phyloP scores from a whole-genome alignment of 2,888 invertebrate genomes.

The Dicyrtoma fusca region DNA sequence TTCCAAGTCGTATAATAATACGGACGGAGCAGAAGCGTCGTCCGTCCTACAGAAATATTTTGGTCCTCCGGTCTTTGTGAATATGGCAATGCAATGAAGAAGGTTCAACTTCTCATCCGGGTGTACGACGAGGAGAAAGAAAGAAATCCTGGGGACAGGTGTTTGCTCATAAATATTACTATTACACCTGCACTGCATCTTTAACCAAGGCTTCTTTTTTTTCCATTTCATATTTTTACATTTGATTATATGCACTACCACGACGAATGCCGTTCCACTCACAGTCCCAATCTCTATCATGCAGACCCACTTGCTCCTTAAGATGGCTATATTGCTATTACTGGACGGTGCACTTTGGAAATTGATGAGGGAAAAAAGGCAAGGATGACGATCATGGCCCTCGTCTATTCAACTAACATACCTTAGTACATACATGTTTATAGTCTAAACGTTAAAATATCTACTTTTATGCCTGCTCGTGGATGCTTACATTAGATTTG shows the following conservation, averaged over 20 bases:
- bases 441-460: too few relatives aligned
- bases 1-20: too few relatives aligned
- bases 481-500: too few relatives aligned
- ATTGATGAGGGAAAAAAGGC: background rate
- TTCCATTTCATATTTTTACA: constrained; percentile 6
- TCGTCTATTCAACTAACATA: too few relatives aligned
- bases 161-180: constrained; percentile 56
- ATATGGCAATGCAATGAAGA: background rate
- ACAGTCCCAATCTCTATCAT: too few relatives aligned
- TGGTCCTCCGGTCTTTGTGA: constrained; percentile 34
- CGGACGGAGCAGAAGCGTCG: too few relatives aligned
- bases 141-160: constrained; percentile 51
- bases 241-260: constrained; percentile 5
- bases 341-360: background rate
- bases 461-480: too few relatives aligned
- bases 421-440: background rate
- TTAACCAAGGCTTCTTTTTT: constrained; percentile 29
- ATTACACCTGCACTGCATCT: constrained; percentile 49
- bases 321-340: background rate
- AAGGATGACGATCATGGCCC: too few relatives aligned
- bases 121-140: constrained; percentile 17
- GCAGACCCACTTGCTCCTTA: too few relatives aligned
- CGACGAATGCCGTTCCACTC: background rate
- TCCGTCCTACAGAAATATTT: constrained; percentile 27
- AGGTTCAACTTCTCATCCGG: constrained; percentile 13